Evolutionary conservation across 2,113 vertebrate species (phyloP).

Genomic region (Paracanthobrama guichenoti): DNA sequence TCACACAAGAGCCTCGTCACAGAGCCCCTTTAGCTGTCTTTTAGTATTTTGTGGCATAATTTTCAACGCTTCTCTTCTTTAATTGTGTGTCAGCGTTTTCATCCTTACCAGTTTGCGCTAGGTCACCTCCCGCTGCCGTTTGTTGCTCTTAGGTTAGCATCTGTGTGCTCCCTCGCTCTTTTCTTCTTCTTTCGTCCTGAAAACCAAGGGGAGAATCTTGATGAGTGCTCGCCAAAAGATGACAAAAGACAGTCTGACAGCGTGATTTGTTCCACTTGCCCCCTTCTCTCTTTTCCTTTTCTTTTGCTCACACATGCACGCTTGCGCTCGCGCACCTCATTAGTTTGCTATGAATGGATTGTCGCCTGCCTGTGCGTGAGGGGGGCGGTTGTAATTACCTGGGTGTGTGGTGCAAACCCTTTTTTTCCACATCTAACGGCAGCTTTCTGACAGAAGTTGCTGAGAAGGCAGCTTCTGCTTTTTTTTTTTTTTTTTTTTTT

Average conservation of each 20-base stretch:
- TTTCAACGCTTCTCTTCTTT: conserved; percentile 30
- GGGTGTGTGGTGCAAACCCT: conserved; percentile 42
- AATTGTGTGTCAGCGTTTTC: neutral
- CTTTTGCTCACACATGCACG: conserved; percentile 42
- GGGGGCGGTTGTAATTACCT: conserved; percentile 60
- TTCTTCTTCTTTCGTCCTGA: conserved; percentile 42
- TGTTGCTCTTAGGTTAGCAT: conserved; percentile 42
- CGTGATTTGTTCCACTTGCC: conserved; percentile 51
- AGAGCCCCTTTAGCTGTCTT: conserved; percentile 21
- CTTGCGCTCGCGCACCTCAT: conserved; percentile 45
- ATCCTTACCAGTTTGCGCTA: neutral
- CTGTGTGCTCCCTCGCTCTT: conserved; percentile 27
- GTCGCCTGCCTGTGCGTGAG: conserved; percentile 46
- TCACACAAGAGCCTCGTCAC: conserved; percentile 7
- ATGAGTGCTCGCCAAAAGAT: conserved; percentile 48
- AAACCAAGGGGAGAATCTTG: conserved; percentile 45
- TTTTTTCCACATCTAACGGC: conserved; percentile 38
- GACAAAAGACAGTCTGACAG: conserved; percentile 57
- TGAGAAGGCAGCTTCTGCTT: conserved; percentile 9
- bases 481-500: neutral
- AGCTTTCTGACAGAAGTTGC: conserved; percentile 12
- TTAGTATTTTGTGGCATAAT: neutral
- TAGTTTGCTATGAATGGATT: conserved; percentile 45
- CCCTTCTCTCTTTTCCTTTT: conserved; percentile 33
- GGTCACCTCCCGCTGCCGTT: conserved; percentile 44